Evolutionary conservation across 37 sponge, comb jelly and placozoan species (phyloP), one percentile per base, ranked within the genome.

Genomic region (Halisarca cf. caerulea): DNA sequence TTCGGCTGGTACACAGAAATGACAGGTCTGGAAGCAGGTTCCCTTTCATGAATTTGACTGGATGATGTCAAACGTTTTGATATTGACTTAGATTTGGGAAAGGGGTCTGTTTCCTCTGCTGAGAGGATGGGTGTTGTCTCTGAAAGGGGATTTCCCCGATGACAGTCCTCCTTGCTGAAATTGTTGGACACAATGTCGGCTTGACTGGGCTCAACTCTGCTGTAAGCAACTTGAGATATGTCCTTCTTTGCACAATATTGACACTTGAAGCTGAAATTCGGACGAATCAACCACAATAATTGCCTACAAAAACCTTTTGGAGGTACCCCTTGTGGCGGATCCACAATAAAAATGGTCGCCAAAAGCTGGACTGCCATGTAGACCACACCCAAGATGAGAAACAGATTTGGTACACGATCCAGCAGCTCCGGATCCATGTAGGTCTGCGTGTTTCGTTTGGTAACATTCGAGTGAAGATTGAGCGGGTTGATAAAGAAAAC

Each of bases 401-500:
- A 97, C 43, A 86, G 32, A 54, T 35, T 45, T 2, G 93, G 95
- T 1, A 94, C 89, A 54, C 91, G 81, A 78, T 75, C 55, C 0
- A 97, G 73, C 14, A 94, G 33, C 5, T 90, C 89, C 0, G 78
- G 43, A 33, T 97, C 81, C 3, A 60, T 84, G 64, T 86, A 95
- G n/a, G 79, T 78, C 0, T 40, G 37, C 9, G 82, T 62, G 2
- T 84, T 77, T 11, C 36, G 34, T 2, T 32, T 24, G 71, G 33
- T 32, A 20, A 1, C 24, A 27, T 42, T 35, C 17, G 84, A 18
- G 6, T 8, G 37, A 0, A 86, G 25, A 42, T 91, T 94, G 42
- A 82, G 33, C 34, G 98, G 98, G 83, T 97, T 97, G 20, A 97
- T 79, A 41, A 60, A 92, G 24, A 14, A 59, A 28, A 91, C 89